Conservation (phyloP, 2,113 vertebrate species). For the Ptilorrhoa leucosticta region DNA sequence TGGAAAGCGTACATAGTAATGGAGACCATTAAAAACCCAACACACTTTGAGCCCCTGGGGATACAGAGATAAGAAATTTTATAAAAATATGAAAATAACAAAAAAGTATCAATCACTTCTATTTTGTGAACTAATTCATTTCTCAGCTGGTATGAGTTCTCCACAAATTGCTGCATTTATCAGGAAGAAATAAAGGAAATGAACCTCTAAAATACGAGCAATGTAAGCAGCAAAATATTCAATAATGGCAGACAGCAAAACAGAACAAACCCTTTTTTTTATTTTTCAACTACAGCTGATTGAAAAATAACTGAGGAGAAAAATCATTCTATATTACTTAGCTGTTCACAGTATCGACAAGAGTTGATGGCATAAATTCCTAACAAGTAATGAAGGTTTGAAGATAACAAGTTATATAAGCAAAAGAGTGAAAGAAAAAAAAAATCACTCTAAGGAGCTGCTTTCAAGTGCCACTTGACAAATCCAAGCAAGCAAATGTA, state of each 20-base stretch:
- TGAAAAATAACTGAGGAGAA: background rate
- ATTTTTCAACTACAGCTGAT: background rate
- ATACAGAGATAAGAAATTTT: background rate
- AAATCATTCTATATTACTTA: background rate
- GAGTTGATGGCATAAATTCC: background rate
- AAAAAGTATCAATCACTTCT: background rate
- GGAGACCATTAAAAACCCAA: background rate
- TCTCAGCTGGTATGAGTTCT: background rate
- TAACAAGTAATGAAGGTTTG: background rate
- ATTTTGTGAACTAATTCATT: background rate
- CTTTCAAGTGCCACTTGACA: background rate
- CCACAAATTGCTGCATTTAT: background rate
- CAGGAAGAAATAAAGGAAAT: background rate
- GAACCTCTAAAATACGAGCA: background rate
- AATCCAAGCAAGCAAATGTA: background rate
- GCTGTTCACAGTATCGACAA: background rate
- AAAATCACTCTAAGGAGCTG: background rate
- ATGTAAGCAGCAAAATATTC: background rate
- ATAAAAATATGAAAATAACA: background rate
- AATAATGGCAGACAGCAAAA: background rate
- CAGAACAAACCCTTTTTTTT: rapidly evolving
- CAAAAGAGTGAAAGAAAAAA: background rate
- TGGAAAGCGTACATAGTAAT: background rate
- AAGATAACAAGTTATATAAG: background rate
- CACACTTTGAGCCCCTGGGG: background rate